Base-by-base conservation (phyloP, 2,113 vertebrate species). In the Trinectes maculatus region DNA sequence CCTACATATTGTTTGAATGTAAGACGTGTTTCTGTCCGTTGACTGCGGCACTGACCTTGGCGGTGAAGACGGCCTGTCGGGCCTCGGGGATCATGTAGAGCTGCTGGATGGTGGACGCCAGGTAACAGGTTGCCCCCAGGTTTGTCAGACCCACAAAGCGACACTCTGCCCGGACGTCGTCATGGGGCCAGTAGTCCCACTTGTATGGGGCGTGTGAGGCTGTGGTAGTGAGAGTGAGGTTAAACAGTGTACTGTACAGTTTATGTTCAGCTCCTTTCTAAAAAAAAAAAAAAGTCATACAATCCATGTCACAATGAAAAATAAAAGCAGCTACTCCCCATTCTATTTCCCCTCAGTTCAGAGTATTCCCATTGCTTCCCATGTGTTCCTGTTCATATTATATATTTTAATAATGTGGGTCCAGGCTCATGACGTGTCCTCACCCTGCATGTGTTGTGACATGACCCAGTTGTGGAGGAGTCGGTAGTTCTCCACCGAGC, bases 401-500 rank as follows among this genome's bases (percentile, higher is more conserved):
- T n/a, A n/a, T n/a, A n/a, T n/a, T n/a, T n/a, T n/a, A n/a, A n/a
- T n/a, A n/a, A n/a, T n/a, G n/a, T n/a, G n/a, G n/a, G n/a, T n/a
- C n/a, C n/a, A n/a, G n/a, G 31, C 31, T 33, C 31, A 33, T 33
- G 6, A 10, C 19, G 15, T 5, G 0, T 42, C 3, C 94, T 97
- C 92, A 99, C 98, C 94, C 78, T 99, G 98, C 97, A 99, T 98
- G 85, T 99, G 98, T 79, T 99, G 98, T 1, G 98, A 95, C 98
- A 99, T 99, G 61, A 99, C 98, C 97, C 97, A 99, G 91, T 98
- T 99, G 91, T 99, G 98, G 24, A 98, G 96, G 51, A 99, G 94
- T 31, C 98, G 93, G 92, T 99, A 99, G 92, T 99, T 99, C 68
- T 99, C 98, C 85, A 97, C 95, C 0, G 97, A 99, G 2, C 96